These are phyloP conservation scores for Umimayanthus chanpuru DNA, from an alignment of 92 coral and sea anemone species.

Conservation along the genomic window DNA sequence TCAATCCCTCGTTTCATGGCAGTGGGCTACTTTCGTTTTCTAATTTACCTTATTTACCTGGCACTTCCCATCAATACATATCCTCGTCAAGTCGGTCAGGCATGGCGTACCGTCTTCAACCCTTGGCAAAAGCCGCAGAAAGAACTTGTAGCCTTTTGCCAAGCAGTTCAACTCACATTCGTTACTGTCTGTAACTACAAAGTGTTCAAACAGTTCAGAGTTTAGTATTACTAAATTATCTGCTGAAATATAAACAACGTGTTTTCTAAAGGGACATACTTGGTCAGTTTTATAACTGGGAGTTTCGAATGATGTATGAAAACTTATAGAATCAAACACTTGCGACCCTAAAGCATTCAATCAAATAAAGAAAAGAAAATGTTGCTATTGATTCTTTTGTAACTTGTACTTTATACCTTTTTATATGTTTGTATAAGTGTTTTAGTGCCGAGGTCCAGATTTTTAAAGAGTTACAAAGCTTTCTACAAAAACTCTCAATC, in stretches of 20 bases:
- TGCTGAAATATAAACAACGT: background rate
- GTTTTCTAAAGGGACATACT: background rate
- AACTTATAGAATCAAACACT: background rate
- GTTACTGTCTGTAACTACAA: constrained; percentile 69
- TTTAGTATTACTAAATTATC: background rate
- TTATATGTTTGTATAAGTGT: too few relatives aligned
- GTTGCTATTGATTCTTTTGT: too few relatives aligned
- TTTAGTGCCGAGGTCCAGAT: too few relatives aligned
- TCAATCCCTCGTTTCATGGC: too few relatives aligned
- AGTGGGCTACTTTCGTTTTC: too few relatives aligned
- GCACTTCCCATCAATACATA: constrained; percentile 92
- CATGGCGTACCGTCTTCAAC: constrained; percentile 98
- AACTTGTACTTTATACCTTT: too few relatives aligned
- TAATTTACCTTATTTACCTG: constrained; percentile 55
- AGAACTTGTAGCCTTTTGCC: constrained; percentile 95
- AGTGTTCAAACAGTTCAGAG: background rate
- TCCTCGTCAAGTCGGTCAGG: constrained; percentile 72
- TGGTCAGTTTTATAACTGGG: too few relatives aligned
- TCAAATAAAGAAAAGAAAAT: background rate
- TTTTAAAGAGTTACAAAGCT: too few relatives aligned
- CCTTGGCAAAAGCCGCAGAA: constrained; percentile 72
- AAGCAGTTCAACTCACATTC: constrained; percentile 92
- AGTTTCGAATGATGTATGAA: too few relatives aligned
- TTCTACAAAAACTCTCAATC: too few relatives aligned
- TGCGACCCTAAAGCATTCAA: background rate